Percentiles rank a stretch among this genome's conserved stretches.
Conservation (phyloP, 2,113 vertebrate species). For the Zapornia atra region DNA sequence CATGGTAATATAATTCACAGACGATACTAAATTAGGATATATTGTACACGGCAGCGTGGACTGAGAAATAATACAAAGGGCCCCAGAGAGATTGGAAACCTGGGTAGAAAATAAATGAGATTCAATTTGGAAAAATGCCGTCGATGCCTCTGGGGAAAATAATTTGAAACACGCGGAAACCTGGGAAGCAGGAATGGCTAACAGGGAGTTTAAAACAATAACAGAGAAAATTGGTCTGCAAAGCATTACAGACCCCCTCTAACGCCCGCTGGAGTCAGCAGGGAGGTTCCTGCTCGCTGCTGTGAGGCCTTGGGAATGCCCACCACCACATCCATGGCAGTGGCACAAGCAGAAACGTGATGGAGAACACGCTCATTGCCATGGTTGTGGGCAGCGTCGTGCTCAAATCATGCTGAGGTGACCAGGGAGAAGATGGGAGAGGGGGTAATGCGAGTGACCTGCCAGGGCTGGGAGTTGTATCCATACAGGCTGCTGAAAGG, state of each 20-base stretch:
- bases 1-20: conserved; percentile 67
- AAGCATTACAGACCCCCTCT: conserved; percentile 30
- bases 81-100: conserved; percentile 67
- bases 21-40: conserved; percentile 68
- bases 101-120: conserved; percentile 74
- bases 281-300: background rate
- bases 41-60: conserved; percentile 44
- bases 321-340: background rate
- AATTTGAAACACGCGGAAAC: conserved; percentile 65
- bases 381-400: background rate
- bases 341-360: background rate
- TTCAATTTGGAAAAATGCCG: conserved; percentile 72
- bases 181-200: conserved; percentile 59
- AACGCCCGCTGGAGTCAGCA: background rate
- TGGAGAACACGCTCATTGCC: accelerated
- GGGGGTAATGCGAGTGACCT: background rate
- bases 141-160: conserved; percentile 69
- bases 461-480: background rate
- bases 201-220: conserved; percentile 64
- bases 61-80: conserved; percentile 66
- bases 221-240: conserved; percentile 61
- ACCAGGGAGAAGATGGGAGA: too few species aligned
- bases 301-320: background rate
- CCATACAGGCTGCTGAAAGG: too few species aligned
- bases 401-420: background rate